phyloP scores from a whole-genome alignment of 2,797 vertebrate genomes.

The Scolopax bukidnonensis region DNA sequence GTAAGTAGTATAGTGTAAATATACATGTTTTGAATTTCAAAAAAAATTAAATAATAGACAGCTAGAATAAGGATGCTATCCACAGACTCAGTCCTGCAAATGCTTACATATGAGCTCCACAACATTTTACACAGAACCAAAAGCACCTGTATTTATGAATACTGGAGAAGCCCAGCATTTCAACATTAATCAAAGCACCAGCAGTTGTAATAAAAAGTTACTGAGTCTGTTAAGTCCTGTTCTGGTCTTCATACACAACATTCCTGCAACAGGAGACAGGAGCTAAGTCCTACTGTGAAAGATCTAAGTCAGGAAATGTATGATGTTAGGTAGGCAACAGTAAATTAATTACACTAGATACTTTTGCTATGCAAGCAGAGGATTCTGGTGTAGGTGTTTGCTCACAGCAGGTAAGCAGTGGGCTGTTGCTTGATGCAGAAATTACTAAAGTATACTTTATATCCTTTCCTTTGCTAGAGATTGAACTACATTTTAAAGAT shows the following conservation, averaged over 20 bases:
- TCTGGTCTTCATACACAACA: neutral
- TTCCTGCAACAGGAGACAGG: neutral
- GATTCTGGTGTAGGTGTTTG: neutral
- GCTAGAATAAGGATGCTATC: neutral
- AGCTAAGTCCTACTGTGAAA: neutral
- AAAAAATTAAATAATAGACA: neutral
- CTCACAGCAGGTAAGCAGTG: neutral
- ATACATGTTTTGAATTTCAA: neutral
- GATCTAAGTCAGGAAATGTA: neutral
- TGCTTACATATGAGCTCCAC: neutral
- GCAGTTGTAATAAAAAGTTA: neutral
- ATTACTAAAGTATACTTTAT: neutral
- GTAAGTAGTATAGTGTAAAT: neutral
- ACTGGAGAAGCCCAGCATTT: neutral
- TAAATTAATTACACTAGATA: neutral
- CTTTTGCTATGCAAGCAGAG: neutral
- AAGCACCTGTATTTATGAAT: neutral
- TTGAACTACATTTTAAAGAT: neutral
- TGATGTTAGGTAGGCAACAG: neutral
- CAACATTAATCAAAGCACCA: neutral
- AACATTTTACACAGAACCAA: neutral
- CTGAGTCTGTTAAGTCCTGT: neutral
- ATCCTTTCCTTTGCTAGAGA: neutral
- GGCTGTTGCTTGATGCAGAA: neutral
- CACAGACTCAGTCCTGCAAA: neutral